Base-by-base conservation (phyloP, 2,113 vertebrate genomes). In the Excalfactoria chinensis region DNA sequence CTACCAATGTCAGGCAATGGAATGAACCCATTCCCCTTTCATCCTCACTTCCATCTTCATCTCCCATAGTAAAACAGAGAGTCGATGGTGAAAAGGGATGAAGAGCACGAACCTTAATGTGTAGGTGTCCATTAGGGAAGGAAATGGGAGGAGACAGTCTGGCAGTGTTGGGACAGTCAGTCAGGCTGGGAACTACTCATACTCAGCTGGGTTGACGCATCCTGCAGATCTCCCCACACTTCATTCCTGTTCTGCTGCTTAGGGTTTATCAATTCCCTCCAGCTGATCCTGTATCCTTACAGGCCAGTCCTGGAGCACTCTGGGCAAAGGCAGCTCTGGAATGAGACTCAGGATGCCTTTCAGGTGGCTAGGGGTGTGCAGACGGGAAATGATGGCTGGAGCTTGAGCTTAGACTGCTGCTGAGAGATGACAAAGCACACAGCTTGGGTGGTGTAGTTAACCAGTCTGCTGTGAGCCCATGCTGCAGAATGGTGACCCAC, bases 381-480 rank as follows among this genome's bases (percentile, higher is more conserved):
- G 41, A 32, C 13, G 14, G 4, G 32, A 67, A 66, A 86, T 15
- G 5, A 9, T 28, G 53, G 18, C 13, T 46, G 56, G 73, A 81
- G 2, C 28, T 59, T 84, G 68, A 90, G 32, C 28, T 11, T 0
- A 1, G 13, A 51, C 35, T 35, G 48, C 4, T 25, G 68, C 15
- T 0, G 0, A 1, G 22, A 34, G 18, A 41, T 68, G 64, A 16
- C 10, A 81, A 84, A 86, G 8, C 14, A 86, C 28, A 30, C 56
- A 14, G 56, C 28, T 44, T 59, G 43, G 23, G 22, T 63, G 40
- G 55, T 1, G 13, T 13, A 46, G 11, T 22, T 69, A 53, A 35
- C 2, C 7, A 10, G 15, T 5, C 8, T 1, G 0, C 51, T 41
- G 37, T 8, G 8, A 71, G 30, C 22, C 19, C 37, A 56, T 34